These are phyloP conservation scores for Chionoecetes opilio DNA, from an alignment of 1,140 invertebrate species.

Conservation along the genomic window DNA sequence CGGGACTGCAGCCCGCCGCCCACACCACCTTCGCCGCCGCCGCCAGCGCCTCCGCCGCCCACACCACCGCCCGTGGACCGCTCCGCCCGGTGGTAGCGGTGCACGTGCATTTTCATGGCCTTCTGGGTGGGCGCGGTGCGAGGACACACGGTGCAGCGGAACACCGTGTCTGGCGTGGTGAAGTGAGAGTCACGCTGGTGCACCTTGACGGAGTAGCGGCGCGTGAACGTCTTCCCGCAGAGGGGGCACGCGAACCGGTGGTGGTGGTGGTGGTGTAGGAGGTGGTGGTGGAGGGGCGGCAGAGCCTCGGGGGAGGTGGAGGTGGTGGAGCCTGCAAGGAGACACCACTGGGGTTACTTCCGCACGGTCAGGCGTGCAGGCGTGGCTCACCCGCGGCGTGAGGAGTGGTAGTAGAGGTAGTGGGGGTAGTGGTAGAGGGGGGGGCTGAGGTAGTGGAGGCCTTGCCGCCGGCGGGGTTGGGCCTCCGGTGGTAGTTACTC, in stretches of 20 bases:
- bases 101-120: slow-evolving; percentile 73
- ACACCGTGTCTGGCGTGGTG: slow-evolving; percentile 70
- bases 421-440: slow-evolving; percentile 61
- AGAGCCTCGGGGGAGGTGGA: slow-evolving; percentile 64
- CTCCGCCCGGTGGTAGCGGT: slow-evolving; percentile 68
- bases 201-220: slow-evolving; percentile 74
- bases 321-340: slow-evolving; percentile 68
- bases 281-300: slow-evolving; percentile 56
- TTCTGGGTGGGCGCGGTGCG: slow-evolving; percentile 74
- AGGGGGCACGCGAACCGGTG: slow-evolving; percentile 61
- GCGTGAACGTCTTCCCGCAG: slow-evolving; percentile 73
- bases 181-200: slow-evolving; percentile 74
- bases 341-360: slow-evolving; percentile 75
- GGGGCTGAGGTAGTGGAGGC: slow-evolving; percentile 54
- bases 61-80: neutral
- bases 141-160: slow-evolving; percentile 61
- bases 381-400: slow-evolving; percentile 71
- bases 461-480: slow-evolving; percentile 8
- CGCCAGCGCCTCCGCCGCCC: neutral
- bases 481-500: slow-evolving; percentile 79
- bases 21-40: no score
- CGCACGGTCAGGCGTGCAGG: slow-evolving; percentile 78
- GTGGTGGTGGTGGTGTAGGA: slow-evolving; percentile 11
- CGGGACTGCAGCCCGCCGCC: neutral
- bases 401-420: slow-evolving; percentile 55